Base-by-base conservation (phyloP, 2,113 vertebrate genomes). In the Zootoca vivipara region DNA sequence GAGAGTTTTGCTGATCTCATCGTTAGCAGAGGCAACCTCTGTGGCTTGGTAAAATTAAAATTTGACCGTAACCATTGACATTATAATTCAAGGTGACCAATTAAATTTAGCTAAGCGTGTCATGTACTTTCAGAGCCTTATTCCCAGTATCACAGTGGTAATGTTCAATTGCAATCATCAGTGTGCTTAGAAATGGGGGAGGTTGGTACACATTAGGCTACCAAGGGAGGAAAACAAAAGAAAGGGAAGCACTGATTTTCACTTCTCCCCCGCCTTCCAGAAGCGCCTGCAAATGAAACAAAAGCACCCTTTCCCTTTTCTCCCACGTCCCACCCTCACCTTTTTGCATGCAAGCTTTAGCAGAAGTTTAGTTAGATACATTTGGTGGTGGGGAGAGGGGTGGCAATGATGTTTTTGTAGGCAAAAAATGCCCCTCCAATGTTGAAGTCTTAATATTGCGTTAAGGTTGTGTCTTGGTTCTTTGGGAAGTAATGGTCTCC, bases 71-170 rank as follows among this genome's bases (percentile, higher is more conserved):
- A 6, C 42, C 69, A 56, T 8, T 26, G 6, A 42, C 3, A 33
- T 58, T 89, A 85, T 42, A 72, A 78, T 78, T 84, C 65, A 79
- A 92, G 52, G 79, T 81, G 38, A 40, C 26, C 33, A 10, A 88
- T 58, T 67, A 75, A 67, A 13, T 85, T 77, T 78, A 73, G 52
- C 56, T 72, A 90, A 87, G 26, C 28, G 12, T 16, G 88, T 73
- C 8, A n/a, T 8, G 4, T 77, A n/a, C 46, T 84, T 52, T 81
- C 0, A 4, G 24, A 73, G 28, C 42, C 4, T 56, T 1, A 79
- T 33, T 79, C 15, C 5, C 5, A 10, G 4, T 70, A 46, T 20
- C 0, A 0, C 40, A 8, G 20, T 35, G 58, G 42, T 5, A 3
- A 0, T 75, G 86, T 20, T 62, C 7, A 7, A 7, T n/a, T 78